Base-by-base conservation (phyloP, 2,797 vertebrate genomes). In the Pogonophryne albipinna region DNA sequence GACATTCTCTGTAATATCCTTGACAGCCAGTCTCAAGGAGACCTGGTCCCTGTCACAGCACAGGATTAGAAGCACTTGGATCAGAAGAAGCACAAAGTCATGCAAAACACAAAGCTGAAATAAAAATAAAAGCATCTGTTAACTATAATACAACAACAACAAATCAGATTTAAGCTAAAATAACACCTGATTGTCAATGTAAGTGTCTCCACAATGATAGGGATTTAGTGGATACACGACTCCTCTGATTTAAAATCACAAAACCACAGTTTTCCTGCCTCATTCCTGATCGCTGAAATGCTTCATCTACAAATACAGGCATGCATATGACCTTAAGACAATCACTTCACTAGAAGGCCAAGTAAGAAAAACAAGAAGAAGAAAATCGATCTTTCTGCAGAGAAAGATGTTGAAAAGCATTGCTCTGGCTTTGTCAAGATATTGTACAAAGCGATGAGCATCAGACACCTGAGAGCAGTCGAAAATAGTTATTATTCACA, bases 61-160 rank as follows among this genome's bases (percentile, higher is more conserved):
- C 61, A 58, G 66, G 52, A 79, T 87, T 91, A 90, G 85, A 89
- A 93, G 90, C 90, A 92, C 89, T 93, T 92, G 83, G 86, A 89
- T 89, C 81, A 83, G 77, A 79, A 89, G 78, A 87, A 83, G 77
- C 85, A 80, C 83, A 50, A 80, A 75, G 55, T 87, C 81, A 86
- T 88, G 90, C 87, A 86, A 82, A 88, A 88, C 75, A 85, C 69
- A 79, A 82, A 88, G 67, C 66, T 19, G 42, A 71, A 68, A 68
- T 49, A 79, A 77, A 71, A 80, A 79, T 23, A 64, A 79, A 84
- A 79, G 47, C 65, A 75, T 79, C 53, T 74, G 73, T 76, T 68
- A 86, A 76, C 64, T 78, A 84, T 56, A 62, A 84, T 75, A 89
- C 70, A 87, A 79, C 34, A 82, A 62, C 55, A 68, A 61, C 76